Percentiles rank a stretch among this genome's conserved stretches.
Evolutionary conservation across 2,797 vertebrate genomes (phyloP).

Genomic region (Tachyglossus aculeatus): DNA sequence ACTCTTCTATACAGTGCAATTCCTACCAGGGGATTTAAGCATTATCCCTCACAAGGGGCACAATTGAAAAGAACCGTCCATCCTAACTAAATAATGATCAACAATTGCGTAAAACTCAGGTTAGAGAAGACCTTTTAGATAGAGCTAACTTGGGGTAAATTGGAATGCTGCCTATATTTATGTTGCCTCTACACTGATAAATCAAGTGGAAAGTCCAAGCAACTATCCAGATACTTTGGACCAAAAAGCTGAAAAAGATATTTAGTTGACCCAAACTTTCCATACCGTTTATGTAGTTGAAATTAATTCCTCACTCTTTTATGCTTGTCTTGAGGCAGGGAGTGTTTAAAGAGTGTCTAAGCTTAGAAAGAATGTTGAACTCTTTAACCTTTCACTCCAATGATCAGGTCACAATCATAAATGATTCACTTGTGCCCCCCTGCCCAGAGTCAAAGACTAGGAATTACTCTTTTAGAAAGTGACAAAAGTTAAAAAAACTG

Average conservation of each 20-base stretch:
- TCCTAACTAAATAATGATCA: too few species aligned
- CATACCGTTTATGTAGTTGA: slow-evolving; percentile 1
- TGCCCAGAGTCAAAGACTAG: too few species aligned
- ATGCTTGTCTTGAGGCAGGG: background rate
- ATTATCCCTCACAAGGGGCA: too few species aligned
- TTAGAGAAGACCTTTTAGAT: too few species aligned
- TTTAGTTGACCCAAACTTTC: background rate
- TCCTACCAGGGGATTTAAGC: too few species aligned
- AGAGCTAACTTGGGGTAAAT: background rate
- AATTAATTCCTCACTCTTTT: background rate
- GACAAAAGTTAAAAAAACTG: too few species aligned
- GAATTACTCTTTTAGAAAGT: too few species aligned
- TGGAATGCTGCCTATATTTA: slow-evolving; percentile 6
- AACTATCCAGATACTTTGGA: background rate
- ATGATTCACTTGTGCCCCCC: too few species aligned
- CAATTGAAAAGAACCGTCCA: too few species aligned
- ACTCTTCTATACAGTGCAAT: too few species aligned
- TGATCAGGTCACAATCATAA: background rate
- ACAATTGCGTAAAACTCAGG: too few species aligned
- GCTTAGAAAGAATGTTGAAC: background rate
- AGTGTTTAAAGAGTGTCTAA: too few species aligned
- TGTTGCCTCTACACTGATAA: slow-evolving; percentile 5
- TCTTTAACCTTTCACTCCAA: background rate
- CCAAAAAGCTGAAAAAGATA: background rate
- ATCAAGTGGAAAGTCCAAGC: background rate